These are phyloP conservation scores for Lysandra coridon DNA, from an alignment of 2,888 invertebrate species.

Conservation along the genomic window DNA sequence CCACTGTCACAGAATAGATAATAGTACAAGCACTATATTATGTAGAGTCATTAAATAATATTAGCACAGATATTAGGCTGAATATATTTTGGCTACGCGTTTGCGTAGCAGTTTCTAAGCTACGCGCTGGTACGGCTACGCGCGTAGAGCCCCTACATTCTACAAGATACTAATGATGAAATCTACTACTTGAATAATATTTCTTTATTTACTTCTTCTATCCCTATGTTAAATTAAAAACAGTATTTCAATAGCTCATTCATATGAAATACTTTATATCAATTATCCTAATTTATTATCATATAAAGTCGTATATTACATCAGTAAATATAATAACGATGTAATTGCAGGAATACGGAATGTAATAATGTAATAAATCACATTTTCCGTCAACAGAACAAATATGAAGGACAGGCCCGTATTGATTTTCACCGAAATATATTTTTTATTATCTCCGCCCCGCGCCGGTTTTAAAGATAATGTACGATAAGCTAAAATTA, in stretches of 20 bases:
- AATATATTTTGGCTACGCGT: too few species aligned
- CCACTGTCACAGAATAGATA: too few species aligned
- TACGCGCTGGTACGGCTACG: neutral
- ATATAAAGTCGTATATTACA: neutral
- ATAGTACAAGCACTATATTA: too few species aligned
- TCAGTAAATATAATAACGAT: neutral
- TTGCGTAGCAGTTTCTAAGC: neutral
- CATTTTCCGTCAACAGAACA: slow-evolving; percentile 27
- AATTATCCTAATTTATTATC: neutral
- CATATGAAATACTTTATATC: neutral
- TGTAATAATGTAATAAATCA: slow-evolving; percentile 37
- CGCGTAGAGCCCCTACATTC: neutral
- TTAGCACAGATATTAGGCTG: too few species aligned
- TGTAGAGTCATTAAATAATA: too few species aligned
- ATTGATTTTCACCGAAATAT: slow-evolving; percentile 68
- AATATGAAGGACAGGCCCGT: slow-evolving; percentile 42
- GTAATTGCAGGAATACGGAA: slow-evolving; percentile 11
- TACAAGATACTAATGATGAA: neutral
- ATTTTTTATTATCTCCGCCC: slow-evolving; percentile 60
- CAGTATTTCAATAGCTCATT: too few species aligned
- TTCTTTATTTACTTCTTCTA: too few species aligned
- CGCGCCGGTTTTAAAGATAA: slow-evolving; percentile 64
- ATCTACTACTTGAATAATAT: too few species aligned
- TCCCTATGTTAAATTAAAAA: too few species aligned
- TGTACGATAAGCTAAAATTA: slow-evolving; percentile 65